A percentile compares a stretch with the other conserved stretches of the same genome.
Conservation (phyloP, 2,797 vertebrate genomes). For the Hydrolagus colliei region DNA sequence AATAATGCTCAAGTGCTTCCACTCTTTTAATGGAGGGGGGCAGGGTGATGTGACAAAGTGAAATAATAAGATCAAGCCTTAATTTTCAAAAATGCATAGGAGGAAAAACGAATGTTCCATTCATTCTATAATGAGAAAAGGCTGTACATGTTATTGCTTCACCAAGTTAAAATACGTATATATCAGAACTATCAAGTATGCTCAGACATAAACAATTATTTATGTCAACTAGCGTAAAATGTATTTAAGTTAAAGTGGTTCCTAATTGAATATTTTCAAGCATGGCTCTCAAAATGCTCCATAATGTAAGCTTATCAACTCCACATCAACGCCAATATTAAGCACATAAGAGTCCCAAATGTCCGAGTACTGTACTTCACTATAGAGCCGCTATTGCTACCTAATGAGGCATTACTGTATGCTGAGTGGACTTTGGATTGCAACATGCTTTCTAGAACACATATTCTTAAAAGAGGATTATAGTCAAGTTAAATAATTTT, state of each 20-base stretch:
- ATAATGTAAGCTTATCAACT: background rate
- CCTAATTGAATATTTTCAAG: background rate
- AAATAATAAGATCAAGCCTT: constrained; percentile 8
- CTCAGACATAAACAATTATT: background rate
- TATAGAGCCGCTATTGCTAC: background rate
- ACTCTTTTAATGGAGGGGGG: constrained; percentile 45
- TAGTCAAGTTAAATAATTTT: too few species aligned
- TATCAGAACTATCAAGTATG: background rate
- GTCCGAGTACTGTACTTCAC: too few species aligned
- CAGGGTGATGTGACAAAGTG: background rate
- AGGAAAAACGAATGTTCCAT: background rate
- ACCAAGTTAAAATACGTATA: background rate
- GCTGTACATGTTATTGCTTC: background rate
- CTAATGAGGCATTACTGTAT: background rate
- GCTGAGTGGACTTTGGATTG: background rate
- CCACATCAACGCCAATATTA: background rate
- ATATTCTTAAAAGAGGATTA: too few species aligned
- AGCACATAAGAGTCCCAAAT: background rate
- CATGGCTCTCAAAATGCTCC: background rate
- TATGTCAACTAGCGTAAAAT: background rate
- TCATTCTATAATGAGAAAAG: background rate
- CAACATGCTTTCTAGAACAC: background rate
- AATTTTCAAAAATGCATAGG: constrained; percentile 23
- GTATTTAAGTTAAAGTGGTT: background rate
- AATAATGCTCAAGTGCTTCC: constrained; percentile 61